phyloP scores from a whole-genome alignment of 2,113 vertebrate species.

The Quiscalus mexicanus region DNA sequence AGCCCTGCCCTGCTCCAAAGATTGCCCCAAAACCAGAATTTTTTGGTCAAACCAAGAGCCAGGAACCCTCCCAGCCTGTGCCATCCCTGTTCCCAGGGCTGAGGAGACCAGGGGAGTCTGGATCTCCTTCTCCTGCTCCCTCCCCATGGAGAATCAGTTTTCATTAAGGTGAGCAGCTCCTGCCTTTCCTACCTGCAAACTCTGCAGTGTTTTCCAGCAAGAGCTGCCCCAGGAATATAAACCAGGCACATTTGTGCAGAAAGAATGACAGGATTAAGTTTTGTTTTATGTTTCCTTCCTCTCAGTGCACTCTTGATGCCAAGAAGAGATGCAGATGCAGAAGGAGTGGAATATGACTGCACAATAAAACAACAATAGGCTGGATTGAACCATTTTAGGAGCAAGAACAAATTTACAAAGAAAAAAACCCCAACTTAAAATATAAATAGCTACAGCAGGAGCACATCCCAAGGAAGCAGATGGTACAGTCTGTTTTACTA shows the following conservation, averaged over 20 bases:
- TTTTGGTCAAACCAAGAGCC: not conserved
- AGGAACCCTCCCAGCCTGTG: not conserved
- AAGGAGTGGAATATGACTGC: not conserved
- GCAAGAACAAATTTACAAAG: not conserved
- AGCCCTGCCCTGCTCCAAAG: not conserved
- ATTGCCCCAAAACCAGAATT: not conserved
- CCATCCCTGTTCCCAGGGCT: not conserved
- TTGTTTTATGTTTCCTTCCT: slow-evolving; percentile 42
- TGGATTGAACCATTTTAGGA: not conserved
- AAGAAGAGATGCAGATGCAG: slow-evolving; percentile 15
- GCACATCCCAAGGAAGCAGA: slow-evolving; percentile 28
- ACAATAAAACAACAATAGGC: not conserved
- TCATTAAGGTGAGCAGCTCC: not conserved
- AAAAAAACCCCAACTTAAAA: not conserved
- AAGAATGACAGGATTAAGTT: slow-evolving; percentile 32
- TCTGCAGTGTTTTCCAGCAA: not conserved
- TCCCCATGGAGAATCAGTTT: rapidly evolving
- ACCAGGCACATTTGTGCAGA: not conserved
- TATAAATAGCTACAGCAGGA: slow-evolving; percentile 27
- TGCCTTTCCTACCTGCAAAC: not conserved
- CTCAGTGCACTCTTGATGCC: not conserved
- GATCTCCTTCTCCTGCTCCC: not conserved
- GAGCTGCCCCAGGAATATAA: not conserved
- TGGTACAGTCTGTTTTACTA: slow-evolving; percentile 46
- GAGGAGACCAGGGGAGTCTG: not conserved